phyloP scores from a whole-genome alignment of 1,140 invertebrate species.

The Drosophila melanica region DNA sequence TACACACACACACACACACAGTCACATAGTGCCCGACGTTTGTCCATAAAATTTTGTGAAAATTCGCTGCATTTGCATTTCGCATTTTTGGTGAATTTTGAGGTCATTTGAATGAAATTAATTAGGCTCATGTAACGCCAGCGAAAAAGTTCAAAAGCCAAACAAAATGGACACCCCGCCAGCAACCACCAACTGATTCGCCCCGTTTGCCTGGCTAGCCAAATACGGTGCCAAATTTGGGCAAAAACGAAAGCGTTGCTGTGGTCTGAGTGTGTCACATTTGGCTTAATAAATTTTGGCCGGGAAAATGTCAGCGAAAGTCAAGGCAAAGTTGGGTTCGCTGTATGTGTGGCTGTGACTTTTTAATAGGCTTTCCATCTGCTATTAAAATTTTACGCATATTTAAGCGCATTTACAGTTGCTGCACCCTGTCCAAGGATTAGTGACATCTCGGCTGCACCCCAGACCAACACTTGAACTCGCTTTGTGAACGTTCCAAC shows the following conservation, averaged over 20 bases:
- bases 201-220: background rate
- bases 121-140: conserved; percentile 67
- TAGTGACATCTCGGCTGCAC: conserved; percentile 5
- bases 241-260: background rate
- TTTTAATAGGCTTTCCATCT: conserved; percentile 61
- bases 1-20: conserved; percentile 19
- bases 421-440: conserved; percentile 33
- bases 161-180: conserved; percentile 34
- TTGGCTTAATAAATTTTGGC: conserved; percentile 53
- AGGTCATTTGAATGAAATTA: conserved; percentile 68
- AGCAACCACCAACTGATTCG: background rate
- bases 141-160: conserved; percentile 58
- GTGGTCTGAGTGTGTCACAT: conserved; percentile 51
- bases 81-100: conserved; percentile 48
- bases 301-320: conserved; percentile 57
- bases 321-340: conserved; percentile 64
- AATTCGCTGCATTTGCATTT: conserved; percentile 55
- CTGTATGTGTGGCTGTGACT: conserved; percentile 33
- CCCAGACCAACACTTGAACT: conserved; percentile 14
- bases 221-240: conserved; percentile 2
- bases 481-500: background rate
- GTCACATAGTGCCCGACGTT: conserved; percentile 4
- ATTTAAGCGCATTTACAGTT: conserved; percentile 66
- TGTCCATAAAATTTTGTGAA: conserved; percentile 27
- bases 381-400: conserved; percentile 75